These are phyloP conservation scores for Chesias legatella DNA, from an alignment of 2,888 invertebrate genomes.

Conservation along the genomic window DNA sequence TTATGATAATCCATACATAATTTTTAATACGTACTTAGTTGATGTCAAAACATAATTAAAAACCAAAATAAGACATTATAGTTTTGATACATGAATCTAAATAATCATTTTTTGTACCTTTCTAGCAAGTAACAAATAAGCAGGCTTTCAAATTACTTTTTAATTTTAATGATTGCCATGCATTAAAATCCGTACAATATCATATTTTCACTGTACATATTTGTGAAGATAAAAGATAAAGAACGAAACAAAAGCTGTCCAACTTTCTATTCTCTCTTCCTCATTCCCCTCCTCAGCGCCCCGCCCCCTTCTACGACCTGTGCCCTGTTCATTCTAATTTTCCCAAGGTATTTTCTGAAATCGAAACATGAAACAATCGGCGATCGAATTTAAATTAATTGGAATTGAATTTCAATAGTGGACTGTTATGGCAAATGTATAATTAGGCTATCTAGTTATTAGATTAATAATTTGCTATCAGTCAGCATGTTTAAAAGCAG, in stretches of 20 bases:
- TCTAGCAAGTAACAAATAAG: no score
- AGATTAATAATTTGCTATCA: constrained; percentile 13
- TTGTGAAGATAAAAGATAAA: no score
- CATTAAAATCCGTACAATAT: no score
- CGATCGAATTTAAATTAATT: constrained; percentile 31
- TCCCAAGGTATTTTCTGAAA: constrained; percentile 29
- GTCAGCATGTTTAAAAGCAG: constrained; percentile 82
- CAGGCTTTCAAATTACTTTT: no score
- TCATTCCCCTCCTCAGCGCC: background rate
- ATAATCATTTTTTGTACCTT: no score
- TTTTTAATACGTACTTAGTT: no score
- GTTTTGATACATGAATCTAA: no score
- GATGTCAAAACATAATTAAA: no score
- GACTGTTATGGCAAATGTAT: constrained; percentile 34
- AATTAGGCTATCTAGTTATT: constrained; percentile 21
- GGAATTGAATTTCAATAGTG: constrained; percentile 30
- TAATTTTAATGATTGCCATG: no score
- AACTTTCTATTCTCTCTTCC: constrained; percentile 3
- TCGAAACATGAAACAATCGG: constrained; percentile 49
- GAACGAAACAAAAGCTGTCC: constrained; percentile 11
- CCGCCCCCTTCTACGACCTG: constrained; percentile 15
- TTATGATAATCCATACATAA: no score
- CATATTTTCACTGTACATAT: no score
- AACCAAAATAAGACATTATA: no score
- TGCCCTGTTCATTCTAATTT: constrained; percentile 8